Base-by-base conservation (phyloP, 2,888 invertebrate genomes). In the Coremacera marginata region DNA sequence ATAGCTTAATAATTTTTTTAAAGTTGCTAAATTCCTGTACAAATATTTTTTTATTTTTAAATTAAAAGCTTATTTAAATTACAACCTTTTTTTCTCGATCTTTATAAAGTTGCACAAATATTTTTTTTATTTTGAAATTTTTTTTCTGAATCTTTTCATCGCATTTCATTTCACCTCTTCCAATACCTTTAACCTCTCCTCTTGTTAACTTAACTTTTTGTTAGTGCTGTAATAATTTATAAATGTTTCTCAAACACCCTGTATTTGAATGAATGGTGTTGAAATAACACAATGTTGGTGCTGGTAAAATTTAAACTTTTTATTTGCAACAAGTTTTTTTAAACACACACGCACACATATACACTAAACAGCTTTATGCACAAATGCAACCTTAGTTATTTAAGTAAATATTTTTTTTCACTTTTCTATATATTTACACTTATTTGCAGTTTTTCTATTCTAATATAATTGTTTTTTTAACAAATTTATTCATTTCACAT, bases 381-480 rank as follows among this genome's bases (percentile, higher is more conserved):
- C 78, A 62, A 57, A 62, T 57, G 70, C 76, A 75, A 11, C 44
- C 11, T 44, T 11, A 44, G 44, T 44, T 11, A 44, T 44, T 44
- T 44, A 44, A 44, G 44, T 11, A 44, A 44, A 44, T 44, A 44
- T 44, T 44, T 34, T 63, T 19, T 16, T 27, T 5, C n/a, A n/a
- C 25, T 16, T 52, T 9, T 52, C 0, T 31, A 52, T 55, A 70
- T 34, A 31, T 4, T 2, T 14, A 34, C 31, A 31, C 57, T 4
- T 22, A 57, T 25, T 4, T 9, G 9, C 19, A 25, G 4, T 22
- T 57, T 16, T 22, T 57, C 5, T n/a, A 9, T n/a, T 5, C 7
- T 11, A 52, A 22, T 22, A 57, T 60, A 4, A 60, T 11, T 44
- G 11, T 44, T 44, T 55, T 55, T 65, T 65, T 37, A 37, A 37